Evolutionary conservation across 2,113 vertebrate species (phyloP).

Genomic region (Xiphias gladius): DNA sequence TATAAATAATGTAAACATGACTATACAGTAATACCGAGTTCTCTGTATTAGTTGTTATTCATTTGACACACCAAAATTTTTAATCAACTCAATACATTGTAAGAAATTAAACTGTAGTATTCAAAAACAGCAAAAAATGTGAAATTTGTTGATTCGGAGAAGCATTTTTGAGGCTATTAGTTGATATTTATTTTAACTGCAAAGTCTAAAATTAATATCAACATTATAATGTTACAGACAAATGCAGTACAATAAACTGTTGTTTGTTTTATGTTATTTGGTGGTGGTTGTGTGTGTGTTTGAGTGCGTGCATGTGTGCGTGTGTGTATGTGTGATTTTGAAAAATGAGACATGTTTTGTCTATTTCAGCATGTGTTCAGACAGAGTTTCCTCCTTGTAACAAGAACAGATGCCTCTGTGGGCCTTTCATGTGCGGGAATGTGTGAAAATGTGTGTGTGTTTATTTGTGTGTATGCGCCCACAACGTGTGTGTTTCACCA

Average conservation of each 20-base stretch:
- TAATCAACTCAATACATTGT: background rate
- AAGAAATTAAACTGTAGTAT: background rate
- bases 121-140: background rate
- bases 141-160: background rate
- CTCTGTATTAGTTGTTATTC: background rate
- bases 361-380: constrained; percentile 86
- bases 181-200: background rate
- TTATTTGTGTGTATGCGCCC: constrained; percentile 19
- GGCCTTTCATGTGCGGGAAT: constrained; percentile 83
- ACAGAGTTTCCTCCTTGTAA: constrained; percentile 84
- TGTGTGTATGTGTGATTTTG: constrained; percentile 61
- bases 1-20: background rate
- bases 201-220: constrained; percentile 15
- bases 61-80: background rate
- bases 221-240: background rate
- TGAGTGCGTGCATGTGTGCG: constrained; percentile 40
- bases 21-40: background rate
- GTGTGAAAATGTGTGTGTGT: constrained; percentile 76
- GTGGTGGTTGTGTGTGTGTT: constrained; percentile 31
- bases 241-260: constrained; percentile 23
- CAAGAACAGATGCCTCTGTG: constrained; percentile 83
- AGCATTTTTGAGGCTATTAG: background rate
- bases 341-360: constrained; percentile 86
- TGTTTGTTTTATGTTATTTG: constrained; percentile 44
- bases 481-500: constrained; percentile 32